Evolutionary conservation across 2,888 invertebrate genomes (phyloP).

Genomic region (Tanypteryx hageni): DNA sequence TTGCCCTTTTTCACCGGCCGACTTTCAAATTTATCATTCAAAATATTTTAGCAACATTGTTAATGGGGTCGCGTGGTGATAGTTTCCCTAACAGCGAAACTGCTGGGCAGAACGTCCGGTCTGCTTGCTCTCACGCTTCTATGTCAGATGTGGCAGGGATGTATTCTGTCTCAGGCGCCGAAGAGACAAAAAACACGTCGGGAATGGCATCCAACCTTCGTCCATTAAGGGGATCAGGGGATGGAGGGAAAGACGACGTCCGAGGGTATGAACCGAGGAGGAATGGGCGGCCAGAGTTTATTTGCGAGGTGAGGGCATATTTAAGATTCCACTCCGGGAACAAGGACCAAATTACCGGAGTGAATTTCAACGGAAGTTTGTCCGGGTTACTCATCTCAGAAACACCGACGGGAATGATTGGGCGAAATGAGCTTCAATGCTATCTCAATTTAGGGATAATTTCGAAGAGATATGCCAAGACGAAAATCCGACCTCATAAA

Average conservation of each 20-base stretch:
- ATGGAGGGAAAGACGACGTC: neutral
- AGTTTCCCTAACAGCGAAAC: neutral
- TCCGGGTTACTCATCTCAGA: too few species aligned
- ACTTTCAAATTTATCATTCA: too few species aligned
- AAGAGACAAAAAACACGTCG: neutral
- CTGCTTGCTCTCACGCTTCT: neutral
- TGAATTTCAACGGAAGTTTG: too few species aligned
- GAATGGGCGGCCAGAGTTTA: neutral
- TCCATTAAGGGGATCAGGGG: neutral
- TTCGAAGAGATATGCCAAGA: too few species aligned
- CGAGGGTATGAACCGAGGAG: neutral
- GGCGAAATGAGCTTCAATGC: too few species aligned
- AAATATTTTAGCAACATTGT: too few species aligned
- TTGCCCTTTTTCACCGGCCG: too few species aligned
- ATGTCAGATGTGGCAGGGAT: neutral
- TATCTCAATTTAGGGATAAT: too few species aligned
- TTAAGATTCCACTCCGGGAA: too few species aligned
- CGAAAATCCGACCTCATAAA: too few species aligned
- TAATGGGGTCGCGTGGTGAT: neutral
- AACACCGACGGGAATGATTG: too few species aligned
- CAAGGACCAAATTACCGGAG: too few species aligned
- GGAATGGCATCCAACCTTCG: neutral
- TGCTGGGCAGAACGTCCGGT: neutral
- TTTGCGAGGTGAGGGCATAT: neutral
- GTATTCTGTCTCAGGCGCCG: neutral